Conservation (phyloP, 2,888 invertebrate genomes). For the Aethes cnicana region DNA sequence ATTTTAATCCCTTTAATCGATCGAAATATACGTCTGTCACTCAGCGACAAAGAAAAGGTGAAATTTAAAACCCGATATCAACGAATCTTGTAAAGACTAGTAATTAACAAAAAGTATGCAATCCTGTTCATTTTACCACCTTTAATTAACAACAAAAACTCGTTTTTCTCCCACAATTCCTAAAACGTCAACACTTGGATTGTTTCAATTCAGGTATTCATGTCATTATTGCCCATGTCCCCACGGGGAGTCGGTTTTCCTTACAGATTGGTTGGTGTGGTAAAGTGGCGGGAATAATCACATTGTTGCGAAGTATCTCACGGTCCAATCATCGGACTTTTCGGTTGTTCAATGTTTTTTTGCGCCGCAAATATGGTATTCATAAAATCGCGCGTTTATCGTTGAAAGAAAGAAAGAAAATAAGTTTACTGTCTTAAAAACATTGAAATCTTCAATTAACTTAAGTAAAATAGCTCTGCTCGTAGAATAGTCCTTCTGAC, state of each 20-base stretch:
- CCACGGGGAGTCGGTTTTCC: constrained; percentile 14
- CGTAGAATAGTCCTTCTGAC: too few species aligned
- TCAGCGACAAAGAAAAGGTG: too few species aligned
- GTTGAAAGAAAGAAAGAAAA: constrained; percentile 36
- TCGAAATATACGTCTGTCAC: too few species aligned
- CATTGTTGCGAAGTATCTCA: constrained; percentile 53
- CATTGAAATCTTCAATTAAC: too few species aligned
- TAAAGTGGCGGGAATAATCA: constrained; percentile 40
- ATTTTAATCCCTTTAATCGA: too few species aligned
- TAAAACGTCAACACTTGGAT: constrained; percentile 20
- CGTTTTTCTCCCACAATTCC: constrained; percentile 15
- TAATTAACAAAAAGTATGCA: constrained; percentile 5
- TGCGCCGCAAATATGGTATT: constrained; percentile 49
- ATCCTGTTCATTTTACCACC: constrained; percentile 7
- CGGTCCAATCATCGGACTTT: constrained; percentile 45
- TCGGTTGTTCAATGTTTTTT: constrained; percentile 37
- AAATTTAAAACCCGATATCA: not conserved
- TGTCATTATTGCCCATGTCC: constrained; percentile 1
- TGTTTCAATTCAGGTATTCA: constrained; percentile 17
- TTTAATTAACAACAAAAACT: constrained; percentile 10
- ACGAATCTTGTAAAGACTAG: not conserved
- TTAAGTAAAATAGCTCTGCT: too few species aligned
- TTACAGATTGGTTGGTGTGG: not conserved
- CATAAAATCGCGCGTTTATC: constrained; percentile 52
- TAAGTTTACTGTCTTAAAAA: too few species aligned